A percentile compares a stretch with the other conserved stretches of the same genome.
These are phyloP conservation scores for Adela reaumurella DNA, from an alignment of 2,888 invertebrate genomes.

Conservation along the genomic window DNA sequence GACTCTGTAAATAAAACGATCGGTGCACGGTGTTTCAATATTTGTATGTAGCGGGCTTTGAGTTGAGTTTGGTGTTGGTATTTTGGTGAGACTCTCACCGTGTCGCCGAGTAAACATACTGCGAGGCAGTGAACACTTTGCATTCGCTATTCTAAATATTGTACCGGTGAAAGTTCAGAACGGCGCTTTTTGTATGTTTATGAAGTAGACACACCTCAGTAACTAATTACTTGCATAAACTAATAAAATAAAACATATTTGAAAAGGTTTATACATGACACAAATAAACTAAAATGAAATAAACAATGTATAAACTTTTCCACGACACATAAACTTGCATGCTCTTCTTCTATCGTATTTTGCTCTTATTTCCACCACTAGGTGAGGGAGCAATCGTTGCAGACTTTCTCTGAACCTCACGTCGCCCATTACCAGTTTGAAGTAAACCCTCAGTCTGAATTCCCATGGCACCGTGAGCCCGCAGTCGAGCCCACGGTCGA, in stretches of 20 bases:
- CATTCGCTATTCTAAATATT: background rate
- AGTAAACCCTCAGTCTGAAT: constrained; percentile 40
- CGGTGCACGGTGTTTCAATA: constrained; percentile 28
- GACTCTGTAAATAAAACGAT: constrained; percentile 13
- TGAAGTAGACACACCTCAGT: background rate
- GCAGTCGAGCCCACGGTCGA: constrained; percentile 20
- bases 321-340: background rate
- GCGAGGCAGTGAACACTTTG: constrained; percentile 4
- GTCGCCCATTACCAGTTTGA: constrained; percentile 30
- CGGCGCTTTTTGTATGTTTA: background rate
- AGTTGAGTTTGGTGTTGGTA: constrained; percentile 53
- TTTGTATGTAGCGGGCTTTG: constrained; percentile 20
- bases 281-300: too few species aligned
- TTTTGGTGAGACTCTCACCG: constrained; percentile 47
- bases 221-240: background rate
- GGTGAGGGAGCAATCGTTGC: background rate
- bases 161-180: too few species aligned
- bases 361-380: background rate
- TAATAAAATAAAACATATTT: background rate
- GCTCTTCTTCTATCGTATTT: background rate
- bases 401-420: constrained; percentile 12
- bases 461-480: constrained; percentile 47
- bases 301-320: too few species aligned
- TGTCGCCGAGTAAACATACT: constrained; percentile 33
- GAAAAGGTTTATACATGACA: too few species aligned